Evolutionary conservation across 1,140 invertebrate genomes (phyloP), one percentile per base, ranked within the genome.

Genomic region (Scylla paramamosain): DNA sequence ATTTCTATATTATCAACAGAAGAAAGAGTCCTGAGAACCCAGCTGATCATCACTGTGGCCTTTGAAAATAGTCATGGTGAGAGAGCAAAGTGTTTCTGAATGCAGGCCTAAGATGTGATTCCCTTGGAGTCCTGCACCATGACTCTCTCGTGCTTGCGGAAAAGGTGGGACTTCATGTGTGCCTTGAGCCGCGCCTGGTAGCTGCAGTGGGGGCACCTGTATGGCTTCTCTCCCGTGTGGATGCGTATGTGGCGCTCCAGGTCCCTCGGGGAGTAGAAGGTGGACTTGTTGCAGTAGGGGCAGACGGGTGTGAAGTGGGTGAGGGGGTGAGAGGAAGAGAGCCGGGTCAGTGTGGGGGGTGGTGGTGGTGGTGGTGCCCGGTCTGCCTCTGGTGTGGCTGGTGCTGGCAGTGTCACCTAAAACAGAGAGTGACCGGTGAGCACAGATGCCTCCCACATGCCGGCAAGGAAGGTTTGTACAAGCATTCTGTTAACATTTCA

Each of bases 191-290:
- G 67, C 4, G 96, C 94, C 20, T 93, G 28, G 48, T 96, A 96
- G 91, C 97, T 97, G 96, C 97, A 97, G 46, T 96, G 94, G 29
- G 93, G 94, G 46, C 96, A 96, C 46, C 32, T 92, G 95, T 96
- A 96, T 28, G 97, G 97, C 93, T 96, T 96, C 95, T 97, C 97
- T 12, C 97, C 97, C 59, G 97, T 96, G 96, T 98, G 97, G 29
- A 97, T 97, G 48, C 97, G 97, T 97, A 98, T 98, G 96, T 98
- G 97, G 29, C 94, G 94, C 32, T 92, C 94, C 94, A 28, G 52
- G 87, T 95, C 94, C 52, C 94, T 28, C 29, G 94, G 94, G 67
- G 94, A 95, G 94, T 95, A 92, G 91, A 95, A 95, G 48, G 52
- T 86, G 84, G 94, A 48, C 91, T 95, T 95, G 94, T 92, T 95